A percentile compares a stretch with the other conserved stretches of the same genome.
Evolutionary conservation across 1,140 invertebrate genomes (phyloP).

Genomic region (Drosophila tropicalis): DNA sequence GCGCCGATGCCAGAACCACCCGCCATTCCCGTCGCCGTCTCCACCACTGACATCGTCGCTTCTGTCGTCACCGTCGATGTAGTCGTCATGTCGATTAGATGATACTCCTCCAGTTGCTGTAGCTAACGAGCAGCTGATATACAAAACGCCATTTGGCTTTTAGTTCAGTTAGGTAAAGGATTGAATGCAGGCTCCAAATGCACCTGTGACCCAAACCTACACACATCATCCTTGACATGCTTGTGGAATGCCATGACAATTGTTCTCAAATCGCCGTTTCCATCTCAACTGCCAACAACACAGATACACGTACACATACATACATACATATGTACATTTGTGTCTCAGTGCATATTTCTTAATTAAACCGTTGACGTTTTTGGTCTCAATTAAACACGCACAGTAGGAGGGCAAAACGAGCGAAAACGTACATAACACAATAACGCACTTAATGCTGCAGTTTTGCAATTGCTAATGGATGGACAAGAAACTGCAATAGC

Average conservation of each 20-base stretch:
- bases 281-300: not conserved
- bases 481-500: not conserved
- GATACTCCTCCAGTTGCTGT: slow-evolving; percentile 49
- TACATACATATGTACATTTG: not conserved
- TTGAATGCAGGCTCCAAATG: slow-evolving; percentile 25
- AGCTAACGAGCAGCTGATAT: slow-evolving; percentile 75
- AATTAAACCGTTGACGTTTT: slow-evolving; percentile 64
- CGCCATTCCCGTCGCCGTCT: slow-evolving; percentile 17
- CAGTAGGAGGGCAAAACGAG: slow-evolving; percentile 12
- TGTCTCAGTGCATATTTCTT: slow-evolving; percentile 41
- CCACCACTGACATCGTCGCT: slow-evolving; percentile 11
- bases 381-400: slow-evolving; percentile 52
- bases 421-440: slow-evolving; percentile 22
- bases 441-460: slow-evolving; percentile 61
- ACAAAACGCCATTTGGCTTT: slow-evolving; percentile 77
- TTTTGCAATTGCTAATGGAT: slow-evolving; percentile 20
- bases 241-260: slow-evolving; percentile 72
- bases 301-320: too few species aligned
- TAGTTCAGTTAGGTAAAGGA: slow-evolving; percentile 41
- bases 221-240: slow-evolving; percentile 75
- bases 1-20: slow-evolving; percentile 12
- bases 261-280: slow-evolving; percentile 27
- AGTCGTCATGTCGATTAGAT: slow-evolving; percentile 71
- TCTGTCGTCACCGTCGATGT: slow-evolving; percentile 29
- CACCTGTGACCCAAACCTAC: slow-evolving; percentile 44